phyloP scores from a whole-genome alignment of 2,113 vertebrate species.

The Tauraco erythrolophus region DNA sequence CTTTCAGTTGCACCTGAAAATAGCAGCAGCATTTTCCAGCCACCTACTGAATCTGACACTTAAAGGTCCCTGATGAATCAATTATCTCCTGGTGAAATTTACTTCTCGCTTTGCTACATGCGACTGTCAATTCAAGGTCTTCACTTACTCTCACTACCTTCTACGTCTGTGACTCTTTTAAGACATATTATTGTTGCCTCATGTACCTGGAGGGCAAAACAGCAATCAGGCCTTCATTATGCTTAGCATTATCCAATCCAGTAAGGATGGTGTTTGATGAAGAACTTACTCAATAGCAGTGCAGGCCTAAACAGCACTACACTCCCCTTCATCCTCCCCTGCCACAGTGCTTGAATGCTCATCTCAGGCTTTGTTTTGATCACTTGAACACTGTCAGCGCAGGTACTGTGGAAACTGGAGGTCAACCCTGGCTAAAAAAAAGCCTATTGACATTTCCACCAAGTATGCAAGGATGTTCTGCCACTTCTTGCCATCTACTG shows the following conservation, averaged over 20 bases:
- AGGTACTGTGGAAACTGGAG: not conserved
- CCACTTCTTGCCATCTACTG: not conserved
- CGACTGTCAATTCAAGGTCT: not conserved
- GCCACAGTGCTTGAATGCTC: not conserved
- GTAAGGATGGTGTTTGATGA: not conserved
- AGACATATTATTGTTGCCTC: not conserved
- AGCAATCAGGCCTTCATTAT: not conserved
- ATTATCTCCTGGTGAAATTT: slow-evolving; percentile 24
- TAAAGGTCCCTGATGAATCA: slow-evolving; percentile 7
- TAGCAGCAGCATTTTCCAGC: not conserved
- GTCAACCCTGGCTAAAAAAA: not conserved
- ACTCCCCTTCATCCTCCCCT: not conserved
- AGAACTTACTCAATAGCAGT: not conserved
- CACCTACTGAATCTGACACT: not conserved
- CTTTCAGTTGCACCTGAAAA: not conserved
- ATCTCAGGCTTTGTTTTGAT: not conserved
- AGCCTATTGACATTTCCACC: accelerated
- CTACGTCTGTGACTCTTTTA: not conserved
- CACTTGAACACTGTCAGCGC: not conserved
- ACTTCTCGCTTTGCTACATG: not conserved
- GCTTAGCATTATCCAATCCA: not conserved
- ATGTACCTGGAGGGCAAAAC: not conserved
- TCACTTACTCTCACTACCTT: not conserved
- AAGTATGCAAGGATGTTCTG: not conserved
- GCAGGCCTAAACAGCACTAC: not conserved